Percentiles rank a stretch among this genome's conserved stretches.
These are phyloP conservation scores for Acanthornis magna DNA, from an alignment of 2,797 vertebrate species.

Conservation along the genomic window DNA sequence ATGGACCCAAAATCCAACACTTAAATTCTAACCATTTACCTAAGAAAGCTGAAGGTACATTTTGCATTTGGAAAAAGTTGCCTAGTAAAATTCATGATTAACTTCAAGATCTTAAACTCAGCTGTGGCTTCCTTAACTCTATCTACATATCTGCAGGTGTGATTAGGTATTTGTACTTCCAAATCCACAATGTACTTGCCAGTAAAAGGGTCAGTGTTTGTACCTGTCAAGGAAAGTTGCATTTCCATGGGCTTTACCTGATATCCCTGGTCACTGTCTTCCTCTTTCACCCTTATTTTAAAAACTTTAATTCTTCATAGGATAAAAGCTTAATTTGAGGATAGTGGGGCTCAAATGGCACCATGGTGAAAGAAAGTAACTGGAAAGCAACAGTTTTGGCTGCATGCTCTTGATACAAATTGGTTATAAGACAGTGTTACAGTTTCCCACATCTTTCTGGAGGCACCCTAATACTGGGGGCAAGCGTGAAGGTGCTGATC, in stretches of 20 bases:
- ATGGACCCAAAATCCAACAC: not conserved
- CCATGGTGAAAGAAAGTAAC: not conserved
- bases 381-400: not conserved
- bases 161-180: not conserved
- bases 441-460: not conserved
- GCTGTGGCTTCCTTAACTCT: not conserved
- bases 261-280: not conserved
- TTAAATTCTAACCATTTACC: not conserved
- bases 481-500: not conserved
- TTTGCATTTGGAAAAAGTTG: not conserved
- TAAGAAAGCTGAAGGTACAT: not conserved
- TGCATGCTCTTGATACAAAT: not conserved
- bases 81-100: not conserved
- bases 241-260: not conserved
- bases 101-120: not conserved
- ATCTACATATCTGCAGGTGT: not conserved
- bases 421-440: not conserved
- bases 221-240: not conserved
- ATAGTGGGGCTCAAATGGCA: not conserved
- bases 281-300: not conserved
- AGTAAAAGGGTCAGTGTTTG: not conserved
- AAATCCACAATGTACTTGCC: accelerated
- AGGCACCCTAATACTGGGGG: not conserved
- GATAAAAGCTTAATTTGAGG: not conserved
- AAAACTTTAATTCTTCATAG: not conserved